A percentile compares a stretch with the other conserved stretches of the same genome.
phyloP scores from a whole-genome alignment of 2,888 invertebrate genomes.

The Chrysina gloriosa region DNA sequence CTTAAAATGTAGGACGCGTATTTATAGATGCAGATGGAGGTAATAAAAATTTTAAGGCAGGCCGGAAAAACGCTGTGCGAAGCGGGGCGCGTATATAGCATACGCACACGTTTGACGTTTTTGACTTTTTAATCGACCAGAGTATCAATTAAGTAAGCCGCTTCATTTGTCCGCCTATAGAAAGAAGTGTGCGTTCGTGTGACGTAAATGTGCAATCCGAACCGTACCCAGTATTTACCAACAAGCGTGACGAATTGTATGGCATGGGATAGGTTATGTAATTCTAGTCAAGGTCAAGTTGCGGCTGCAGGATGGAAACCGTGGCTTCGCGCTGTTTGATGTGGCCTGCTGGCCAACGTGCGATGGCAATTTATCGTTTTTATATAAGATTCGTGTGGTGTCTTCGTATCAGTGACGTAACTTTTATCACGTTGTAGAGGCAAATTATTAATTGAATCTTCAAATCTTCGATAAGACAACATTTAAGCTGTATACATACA shows the following conservation, averaged over 20 bases:
- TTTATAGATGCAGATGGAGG: slow-evolving; percentile 20
- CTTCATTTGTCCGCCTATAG: background rate
- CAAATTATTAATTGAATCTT: no score
- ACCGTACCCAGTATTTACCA: slow-evolving; percentile 47
- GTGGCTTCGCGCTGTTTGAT: slow-evolving; percentile 24
- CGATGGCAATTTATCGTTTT: no score
- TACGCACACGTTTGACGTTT: background rate
- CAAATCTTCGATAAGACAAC: no score
- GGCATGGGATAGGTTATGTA: slow-evolving; percentile 44
- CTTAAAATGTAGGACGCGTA: slow-evolving; percentile 5
- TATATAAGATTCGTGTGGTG: background rate
- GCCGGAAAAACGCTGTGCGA: background rate
- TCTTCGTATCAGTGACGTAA: background rate
- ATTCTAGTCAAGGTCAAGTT: slow-evolving; percentile 40
- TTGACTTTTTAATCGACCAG: slow-evolving; percentile 21
- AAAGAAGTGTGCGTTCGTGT: slow-evolving; percentile 15
- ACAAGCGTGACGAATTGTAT: slow-evolving; percentile 45
- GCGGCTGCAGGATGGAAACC: slow-evolving; percentile 31
- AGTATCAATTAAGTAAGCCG: slow-evolving; percentile 26
- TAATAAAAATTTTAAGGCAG: slow-evolving; percentile 12
- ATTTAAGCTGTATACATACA: no score
- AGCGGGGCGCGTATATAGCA: background rate
- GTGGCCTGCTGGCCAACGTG: slow-evolving; percentile 10
- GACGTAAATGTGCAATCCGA: slow-evolving; percentile 35
- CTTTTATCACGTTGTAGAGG: no score